Percentiles rank a stretch among this genome's conserved stretches.
Evolutionary conservation across 2,797 vertebrate species (phyloP).

Genomic region (Poecilia picta): DNA sequence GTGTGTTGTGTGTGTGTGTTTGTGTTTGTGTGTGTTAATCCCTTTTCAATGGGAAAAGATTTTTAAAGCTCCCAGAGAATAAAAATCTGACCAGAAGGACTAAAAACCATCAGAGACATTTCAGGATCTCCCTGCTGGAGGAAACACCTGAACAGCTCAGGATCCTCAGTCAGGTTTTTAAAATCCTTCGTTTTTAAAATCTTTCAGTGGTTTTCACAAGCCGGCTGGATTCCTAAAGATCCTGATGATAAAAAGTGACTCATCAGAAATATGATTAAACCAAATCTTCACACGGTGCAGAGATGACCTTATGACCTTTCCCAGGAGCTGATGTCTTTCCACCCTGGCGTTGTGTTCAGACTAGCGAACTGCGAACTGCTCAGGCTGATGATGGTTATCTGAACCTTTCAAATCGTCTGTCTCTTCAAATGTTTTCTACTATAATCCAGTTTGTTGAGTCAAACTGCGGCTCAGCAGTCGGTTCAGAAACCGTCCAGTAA

Average conservation of each 20-base stretch:
- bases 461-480: constrained; percentile 10
- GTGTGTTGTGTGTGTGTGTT: no score
- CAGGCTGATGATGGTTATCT: not conserved
- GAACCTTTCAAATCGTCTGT: not conserved
- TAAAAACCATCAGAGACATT: not conserved
- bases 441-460: not conserved
- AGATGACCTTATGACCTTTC: not conserved
- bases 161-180: no score
- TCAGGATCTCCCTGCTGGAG: not conserved
- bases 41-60: constrained; percentile 14
- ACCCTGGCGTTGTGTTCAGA: not conserved
- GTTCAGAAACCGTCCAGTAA: constrained; percentile 10
- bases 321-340: not conserved
- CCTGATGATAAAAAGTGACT: no score
- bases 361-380: not conserved
- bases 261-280: no score
- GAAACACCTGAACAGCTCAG: not conserved
- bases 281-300: not conserved
- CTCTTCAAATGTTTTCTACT: not conserved
- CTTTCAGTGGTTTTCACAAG: no score
- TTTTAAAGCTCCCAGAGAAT: constrained; percentile 31
- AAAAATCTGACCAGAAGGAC: not conserved
- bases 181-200: not conserved
- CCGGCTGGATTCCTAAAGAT: no score
- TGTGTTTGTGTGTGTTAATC: no score